Conservation (phyloP, 2,797 vertebrate species). For the Chanos chanos region DNA sequence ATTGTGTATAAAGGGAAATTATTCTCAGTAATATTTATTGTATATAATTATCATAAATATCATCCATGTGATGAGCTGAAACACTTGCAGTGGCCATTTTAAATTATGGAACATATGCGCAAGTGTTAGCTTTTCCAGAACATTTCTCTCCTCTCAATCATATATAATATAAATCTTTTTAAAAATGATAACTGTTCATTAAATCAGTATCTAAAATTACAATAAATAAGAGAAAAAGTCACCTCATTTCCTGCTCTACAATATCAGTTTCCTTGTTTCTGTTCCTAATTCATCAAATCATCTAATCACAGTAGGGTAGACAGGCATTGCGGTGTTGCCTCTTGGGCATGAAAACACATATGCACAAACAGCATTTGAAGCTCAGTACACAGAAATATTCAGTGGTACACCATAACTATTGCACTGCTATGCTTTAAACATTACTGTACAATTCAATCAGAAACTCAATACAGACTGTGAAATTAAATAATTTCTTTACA, state of each 20-base stretch:
- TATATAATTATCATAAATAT: too few species aligned
- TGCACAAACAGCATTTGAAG: conserved; percentile 13
- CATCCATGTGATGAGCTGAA: too few species aligned
- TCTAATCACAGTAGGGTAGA: conserved; percentile 4
- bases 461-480: background rate
- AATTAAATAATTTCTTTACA: background rate
- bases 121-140: too few species aligned
- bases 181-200: too few species aligned
- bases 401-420: conserved; percentile 8
- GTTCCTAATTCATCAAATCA: conserved; percentile 2
- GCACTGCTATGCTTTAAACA: conserved; percentile 28
- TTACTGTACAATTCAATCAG: conserved; percentile 23
- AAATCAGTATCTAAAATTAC: too few species aligned
- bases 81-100: too few species aligned
- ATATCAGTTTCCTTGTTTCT: background rate
- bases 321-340: conserved; percentile 21
- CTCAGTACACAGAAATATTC: conserved; percentile 30
- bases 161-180: too few species aligned
- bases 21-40: too few species aligned
- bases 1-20: too few species aligned
- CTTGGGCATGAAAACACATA: conserved; percentile 22
- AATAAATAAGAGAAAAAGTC: too few species aligned
- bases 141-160: too few species aligned
- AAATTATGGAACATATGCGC: too few species aligned
- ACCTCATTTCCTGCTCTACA: conserved; percentile 10